Evolutionary conservation across 2,113 vertebrate genomes (phyloP).

Genomic region (Lanius ludovicianus): DNA sequence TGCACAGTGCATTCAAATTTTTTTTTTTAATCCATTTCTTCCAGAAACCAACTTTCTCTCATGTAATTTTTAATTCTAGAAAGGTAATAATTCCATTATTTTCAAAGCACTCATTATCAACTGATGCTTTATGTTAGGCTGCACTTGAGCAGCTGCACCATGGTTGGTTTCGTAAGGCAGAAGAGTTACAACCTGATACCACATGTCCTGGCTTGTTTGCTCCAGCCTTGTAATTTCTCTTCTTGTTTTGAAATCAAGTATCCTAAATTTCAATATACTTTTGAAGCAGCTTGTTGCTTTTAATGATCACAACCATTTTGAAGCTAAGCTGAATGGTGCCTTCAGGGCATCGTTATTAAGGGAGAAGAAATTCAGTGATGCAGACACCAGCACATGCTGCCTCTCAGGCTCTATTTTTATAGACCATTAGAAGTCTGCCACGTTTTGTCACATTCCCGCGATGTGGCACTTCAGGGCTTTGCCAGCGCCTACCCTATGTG

Average conservation of each 20-base stretch:
- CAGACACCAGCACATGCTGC: not conserved
- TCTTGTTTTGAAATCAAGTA: not conserved
- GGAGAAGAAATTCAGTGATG: not conserved
- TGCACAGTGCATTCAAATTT: accelerated
- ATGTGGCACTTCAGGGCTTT: not conserved
- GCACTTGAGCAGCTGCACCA: not conserved
- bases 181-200: not conserved
- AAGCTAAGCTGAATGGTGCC: not conserved
- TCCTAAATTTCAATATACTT: not conserved
- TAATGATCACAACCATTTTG: not conserved
- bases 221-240: not conserved
- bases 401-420: not conserved
- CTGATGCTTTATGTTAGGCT: not conserved
- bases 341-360: not conserved
- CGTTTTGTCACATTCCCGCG: not conserved
- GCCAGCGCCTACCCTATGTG: not conserved
- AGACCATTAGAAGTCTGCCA: not conserved
- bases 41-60: not conserved
- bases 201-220: not conserved
- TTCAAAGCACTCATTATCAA: not conserved
- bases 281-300: conserved; percentile 1
- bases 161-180: not conserved
- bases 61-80: not conserved
- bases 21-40: not conserved
- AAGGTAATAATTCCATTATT: not conserved